These are phyloP conservation scores for Crotalus tigris DNA, from an alignment of 2,113 vertebrate genomes.

Conservation along the genomic window DNA sequence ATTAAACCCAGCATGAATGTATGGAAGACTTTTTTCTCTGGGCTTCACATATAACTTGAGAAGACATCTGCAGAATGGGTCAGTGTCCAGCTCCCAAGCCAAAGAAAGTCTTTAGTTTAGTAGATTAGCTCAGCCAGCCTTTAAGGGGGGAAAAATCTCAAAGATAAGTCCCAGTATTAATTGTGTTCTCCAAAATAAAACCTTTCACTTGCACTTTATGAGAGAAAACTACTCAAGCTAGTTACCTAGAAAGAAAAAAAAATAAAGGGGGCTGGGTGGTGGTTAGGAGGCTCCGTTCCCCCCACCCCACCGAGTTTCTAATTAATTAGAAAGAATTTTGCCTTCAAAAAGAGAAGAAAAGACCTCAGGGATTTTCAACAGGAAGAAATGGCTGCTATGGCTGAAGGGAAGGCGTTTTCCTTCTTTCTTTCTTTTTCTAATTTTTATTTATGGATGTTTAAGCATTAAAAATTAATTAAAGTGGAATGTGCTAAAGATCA, in stretches of 20 bases:
- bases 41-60: not conserved
- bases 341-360: slow-evolving; percentile 66
- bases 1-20: not conserved
- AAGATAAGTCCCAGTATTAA: not conserved
- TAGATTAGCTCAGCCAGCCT: not conserved
- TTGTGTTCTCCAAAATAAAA: slow-evolving; percentile 12
- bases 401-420: slow-evolving; percentile 54
- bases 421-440: not conserved
- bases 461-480: slow-evolving; percentile 65
- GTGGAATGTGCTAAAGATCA: slow-evolving; percentile 48
- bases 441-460: slow-evolving; percentile 53
- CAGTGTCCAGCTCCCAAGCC: not conserved
- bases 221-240: not conserved
- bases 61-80: not conserved
- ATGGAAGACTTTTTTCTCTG: not conserved
- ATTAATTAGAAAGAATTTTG: slow-evolving; percentile 69
- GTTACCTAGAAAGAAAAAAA: not conserved
- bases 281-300: slow-evolving; percentile 29
- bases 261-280: not conserved
- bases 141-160: not conserved
- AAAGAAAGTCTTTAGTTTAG: not conserved
- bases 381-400: slow-evolving; percentile 66
- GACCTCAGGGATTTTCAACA: slow-evolving; percentile 66
- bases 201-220: not conserved
- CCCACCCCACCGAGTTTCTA: slow-evolving; percentile 46